Conservation (phyloP, 2,797 vertebrate species). For the Siniperca undulata region DNA sequence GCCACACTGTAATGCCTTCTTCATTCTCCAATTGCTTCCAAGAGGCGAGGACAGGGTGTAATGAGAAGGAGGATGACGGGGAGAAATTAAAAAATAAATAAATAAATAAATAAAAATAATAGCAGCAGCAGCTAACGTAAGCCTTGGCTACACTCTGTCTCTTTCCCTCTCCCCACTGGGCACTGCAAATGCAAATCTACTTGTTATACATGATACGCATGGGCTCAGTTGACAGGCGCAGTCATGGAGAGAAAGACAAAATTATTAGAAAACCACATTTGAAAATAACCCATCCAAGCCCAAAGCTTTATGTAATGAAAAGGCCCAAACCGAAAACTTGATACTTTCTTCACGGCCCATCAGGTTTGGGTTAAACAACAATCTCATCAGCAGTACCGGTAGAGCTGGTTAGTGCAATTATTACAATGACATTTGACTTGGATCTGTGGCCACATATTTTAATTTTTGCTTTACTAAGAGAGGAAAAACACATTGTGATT, state of each 20-base stretch:
- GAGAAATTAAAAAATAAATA: no score
- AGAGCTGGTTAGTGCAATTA: neutral
- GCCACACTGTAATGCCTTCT: constrained; percentile 23
- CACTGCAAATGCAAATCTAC: neutral
- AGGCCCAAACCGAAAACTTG: neutral
- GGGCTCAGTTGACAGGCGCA: neutral
- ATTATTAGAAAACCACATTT: neutral
- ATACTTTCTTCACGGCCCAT: neutral
- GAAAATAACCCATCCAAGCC: neutral
- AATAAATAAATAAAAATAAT: no score
- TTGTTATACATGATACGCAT: neutral
- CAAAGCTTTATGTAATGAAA: neutral
- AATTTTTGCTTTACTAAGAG: neutral
- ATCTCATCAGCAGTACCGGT: neutral
- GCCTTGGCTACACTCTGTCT: neutral
- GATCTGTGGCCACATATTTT: neutral
- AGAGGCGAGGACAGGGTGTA: neutral
- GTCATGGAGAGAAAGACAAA: neutral
- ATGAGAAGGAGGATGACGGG: neutral
- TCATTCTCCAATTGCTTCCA: constrained; percentile 28
- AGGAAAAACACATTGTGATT: neutral
- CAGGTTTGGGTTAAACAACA: neutral
- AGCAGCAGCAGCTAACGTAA: neutral
- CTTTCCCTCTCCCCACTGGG: neutral
- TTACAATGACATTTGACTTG: no score